Evolutionary conservation across 2,113 vertebrate species (phyloP), one percentile per base, ranked within the genome.

Genomic region (Rhinoptilus africanus): DNA sequence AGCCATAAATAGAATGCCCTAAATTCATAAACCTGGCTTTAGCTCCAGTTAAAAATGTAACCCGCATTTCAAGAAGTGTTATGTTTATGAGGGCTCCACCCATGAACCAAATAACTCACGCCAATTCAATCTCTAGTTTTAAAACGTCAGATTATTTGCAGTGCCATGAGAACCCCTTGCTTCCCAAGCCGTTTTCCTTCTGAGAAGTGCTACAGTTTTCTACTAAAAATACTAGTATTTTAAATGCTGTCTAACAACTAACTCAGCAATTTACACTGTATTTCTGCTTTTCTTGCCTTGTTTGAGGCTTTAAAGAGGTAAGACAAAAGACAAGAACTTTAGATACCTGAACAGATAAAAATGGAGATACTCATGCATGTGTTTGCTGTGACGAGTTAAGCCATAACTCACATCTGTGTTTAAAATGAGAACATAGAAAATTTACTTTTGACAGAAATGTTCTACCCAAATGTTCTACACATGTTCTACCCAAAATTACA

Each of bases 21-120:
- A 75, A 87, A 96, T 95, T 95, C 69, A 93, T 77, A 95, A 93
- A 96, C 89, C 84, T 96, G 94, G 88, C 69, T 57, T 82, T n/a
- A 96, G 80, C n/a, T 57, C 66, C 69, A 89, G 73, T 82, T 89
- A 75, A 89, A 92, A 92, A 48, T 16, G 50, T 45, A 97, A 95
- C 83, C 73, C 66, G 41, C 47, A 91, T 85, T 92, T 95, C 80
- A 85, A 82, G 85, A 73, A 0, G 23, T 30, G 35, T 62, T 93
- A 47, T 51, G 78, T 89, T 85, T 71, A 68, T 39, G 39, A 94
- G 79, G 76, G 30, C 72, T 71, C 92, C 93, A 96, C 94, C 94
- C 88, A 82, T 84, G 84, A 91, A 81, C 35, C 48, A 84, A 87
- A 92, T 85, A 66, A 48, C 48, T 75, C 76, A 37, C 43, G 76